phyloP scores from a whole-genome alignment of 2,888 invertebrate genomes.

The Lithophane socia region DNA sequence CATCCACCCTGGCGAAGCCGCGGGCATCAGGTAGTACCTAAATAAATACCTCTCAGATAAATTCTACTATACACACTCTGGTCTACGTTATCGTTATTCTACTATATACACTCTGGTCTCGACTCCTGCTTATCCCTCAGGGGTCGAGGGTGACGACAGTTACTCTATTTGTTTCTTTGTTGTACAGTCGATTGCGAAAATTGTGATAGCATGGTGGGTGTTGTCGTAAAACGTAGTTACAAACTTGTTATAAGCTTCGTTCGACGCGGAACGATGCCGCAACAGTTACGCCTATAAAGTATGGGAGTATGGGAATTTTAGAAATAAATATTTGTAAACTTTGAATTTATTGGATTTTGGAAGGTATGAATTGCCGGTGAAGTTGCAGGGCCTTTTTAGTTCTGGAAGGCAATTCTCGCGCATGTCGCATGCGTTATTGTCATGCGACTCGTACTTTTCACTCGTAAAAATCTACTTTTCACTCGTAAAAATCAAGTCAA shows the following conservation, averaged over 20 bases:
- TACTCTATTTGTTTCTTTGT: slow-evolving; percentile 58
- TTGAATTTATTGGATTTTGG: slow-evolving; percentile 9
- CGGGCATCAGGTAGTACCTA: too few relatives aligned
- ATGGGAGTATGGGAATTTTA: slow-evolving; percentile 24
- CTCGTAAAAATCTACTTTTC: too few relatives aligned
- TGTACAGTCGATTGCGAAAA: slow-evolving; percentile 60
- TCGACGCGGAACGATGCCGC: slow-evolving; percentile 25
- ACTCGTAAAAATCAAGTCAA: too few relatives aligned
- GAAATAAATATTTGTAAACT: slow-evolving; percentile 29
- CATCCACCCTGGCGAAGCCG: too few relatives aligned
- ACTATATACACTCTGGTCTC: slow-evolving; percentile 5
- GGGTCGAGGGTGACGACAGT: slow-evolving; percentile 42
- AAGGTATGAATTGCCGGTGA: not conserved
- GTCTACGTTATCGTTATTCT: not conserved
- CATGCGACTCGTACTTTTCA: too few relatives aligned
- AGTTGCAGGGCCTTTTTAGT: not conserved
- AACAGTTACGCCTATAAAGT: slow-evolving; percentile 31
- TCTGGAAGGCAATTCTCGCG: too few relatives aligned
- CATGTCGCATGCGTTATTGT: too few relatives aligned
- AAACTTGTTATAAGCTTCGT: slow-evolving; percentile 60
- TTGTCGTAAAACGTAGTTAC: slow-evolving; percentile 66
- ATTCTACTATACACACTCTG: not conserved
- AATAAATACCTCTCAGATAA: too few relatives aligned
- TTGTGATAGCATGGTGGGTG: slow-evolving; percentile 56
- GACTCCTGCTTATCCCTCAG: slow-evolving; percentile 43